Base-by-base conservation (phyloP, 2,888 invertebrate species). In the Hirtodrosophila duncani region DNA sequence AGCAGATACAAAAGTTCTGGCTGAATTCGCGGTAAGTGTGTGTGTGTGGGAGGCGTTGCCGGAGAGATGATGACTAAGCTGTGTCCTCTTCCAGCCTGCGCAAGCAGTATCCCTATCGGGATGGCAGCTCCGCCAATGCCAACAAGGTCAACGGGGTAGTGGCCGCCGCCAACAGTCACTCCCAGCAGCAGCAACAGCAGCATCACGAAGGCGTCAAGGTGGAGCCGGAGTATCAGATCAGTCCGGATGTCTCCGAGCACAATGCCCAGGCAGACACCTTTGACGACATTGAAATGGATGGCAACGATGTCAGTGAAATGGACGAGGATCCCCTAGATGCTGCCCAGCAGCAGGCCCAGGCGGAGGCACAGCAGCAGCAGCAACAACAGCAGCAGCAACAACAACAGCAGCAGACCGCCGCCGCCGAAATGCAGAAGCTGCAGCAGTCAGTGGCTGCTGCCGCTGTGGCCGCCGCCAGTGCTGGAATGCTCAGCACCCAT, bases 1-100 rank as follows among this genome's bases (percentile, higher is more conserved):
- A 86, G 61, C 87, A 87, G 65, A 83, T 87, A 21, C 87, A 87
- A 56, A 87, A 87, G 63, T 87, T 87, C 55, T 87, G 87, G 87
- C 69, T 87, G 17, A 87, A 87, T 65, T 83, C 86, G 26, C 84
- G 86, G 86, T 86, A 69, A 72, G 56, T 7, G 3, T 10, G 9
- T n/a, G 6, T 26, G 9, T 8, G 26, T 27, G 10, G 4, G 6
- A 11, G 38, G 57, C 45, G 31, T 2, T 9, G n/a, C n/a, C n/a
- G n/a, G n/a, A n/a, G n/a, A n/a, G n/a, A n/a, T n/a, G n/a, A 17
- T n/a, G 11, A 1, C 21, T n/a, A 16, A 16, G 0, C 9, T n/a
- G n/a, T 21, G 8, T n/a, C 11, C 20, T n/a, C 7, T 13, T 2
- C 7, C 43, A 86, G 86, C 37, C 67, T 86, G n/a, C 85, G 86